Conservation (phyloP, 1,140 invertebrate genomes). For the Camponotus vicinus region DNA sequence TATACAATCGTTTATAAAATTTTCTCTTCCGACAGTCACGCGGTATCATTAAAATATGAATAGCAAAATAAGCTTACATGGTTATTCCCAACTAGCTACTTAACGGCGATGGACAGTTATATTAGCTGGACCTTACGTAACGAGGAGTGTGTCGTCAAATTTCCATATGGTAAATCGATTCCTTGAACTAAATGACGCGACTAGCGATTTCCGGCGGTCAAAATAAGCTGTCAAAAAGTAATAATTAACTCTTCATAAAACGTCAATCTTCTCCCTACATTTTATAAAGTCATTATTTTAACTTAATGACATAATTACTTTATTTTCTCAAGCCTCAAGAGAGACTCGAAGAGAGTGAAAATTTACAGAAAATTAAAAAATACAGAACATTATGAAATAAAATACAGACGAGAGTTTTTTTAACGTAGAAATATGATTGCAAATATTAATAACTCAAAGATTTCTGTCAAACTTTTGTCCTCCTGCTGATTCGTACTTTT, state of each 20-base stretch:
- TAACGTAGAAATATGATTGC: too few relatives aligned
- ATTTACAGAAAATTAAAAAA: too few relatives aligned
- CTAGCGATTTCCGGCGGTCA: neutral
- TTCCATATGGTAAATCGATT: conserved; percentile 68
- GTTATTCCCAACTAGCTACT: conserved; percentile 30
- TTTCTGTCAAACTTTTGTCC: neutral
- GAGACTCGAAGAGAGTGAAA: too few relatives aligned
- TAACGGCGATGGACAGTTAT: neutral
- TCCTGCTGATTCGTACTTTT: neutral
- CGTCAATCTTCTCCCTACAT: neutral
- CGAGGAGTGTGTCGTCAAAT: conserved; percentile 44
- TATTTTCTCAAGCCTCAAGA: neutral
- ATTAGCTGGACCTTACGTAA: conserved; percentile 55
- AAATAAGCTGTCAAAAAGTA: conserved; percentile 41
- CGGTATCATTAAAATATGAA: conserved; percentile 18
- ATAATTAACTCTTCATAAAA: conserved; percentile 26
- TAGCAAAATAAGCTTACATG: neutral
- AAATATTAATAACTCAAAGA: neutral
- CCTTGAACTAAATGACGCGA: conserved; percentile 53
- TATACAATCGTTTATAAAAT: neutral
- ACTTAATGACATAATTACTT: neutral
- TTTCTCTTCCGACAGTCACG: neutral
- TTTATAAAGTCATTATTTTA: conserved; percentile 16
- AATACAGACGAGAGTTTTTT: too few relatives aligned
- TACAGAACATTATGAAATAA: too few relatives aligned